Evolutionary conservation across 2,797 vertebrate genomes (phyloP), one percentile per base, ranked within the genome.

Genomic region (Silurus aristotelis): DNA sequence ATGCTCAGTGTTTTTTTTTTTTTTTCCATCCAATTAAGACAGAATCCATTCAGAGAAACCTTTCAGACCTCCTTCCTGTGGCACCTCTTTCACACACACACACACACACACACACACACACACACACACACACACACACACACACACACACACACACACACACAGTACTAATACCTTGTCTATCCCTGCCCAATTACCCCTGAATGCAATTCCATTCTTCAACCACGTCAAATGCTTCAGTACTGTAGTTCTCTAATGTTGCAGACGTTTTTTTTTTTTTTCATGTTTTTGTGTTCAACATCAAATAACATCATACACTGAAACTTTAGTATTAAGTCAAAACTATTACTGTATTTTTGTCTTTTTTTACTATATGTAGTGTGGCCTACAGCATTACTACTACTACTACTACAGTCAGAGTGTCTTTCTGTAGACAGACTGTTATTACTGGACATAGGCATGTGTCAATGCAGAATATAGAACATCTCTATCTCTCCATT

Each of bases 171-270:
- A 48, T 25, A 31, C 78, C 67, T 56, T 14, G 22, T 70, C 75
- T 27, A 48, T 58, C 58, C 64, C 22, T 14, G 80, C 14, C 61
- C 25, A 20, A 25, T 5, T 31, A 6, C 27, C 1, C 52, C 6
- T 7, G 46, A 68, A 6, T 22, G 68, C 70, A 80, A 64, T 64
- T 75, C 10, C 7, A 10, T 80, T 70, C 12, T 58, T 27, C 5
- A 87, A 83, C 89, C 90, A 90, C 92, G 93, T 94, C 92, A 93
- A 91, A 92, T 93, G 93, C 88, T 84, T 86, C 87, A 86, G 85
- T 77, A 19, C 68, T 73, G 22, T 12, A 5, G n/a, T 31, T 38
- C 86, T 64, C 64, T 83, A 17, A 52, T 3, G 13, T 27, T 71
- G 60, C 20, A 68, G 85, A n/a, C 17, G n/a, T 71, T 73, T 80